Evolutionary conservation across 1,140 invertebrate species (phyloP), one percentile per base, ranked within the genome.

Genomic region (Pseudomyrmex cubaensis): DNA sequence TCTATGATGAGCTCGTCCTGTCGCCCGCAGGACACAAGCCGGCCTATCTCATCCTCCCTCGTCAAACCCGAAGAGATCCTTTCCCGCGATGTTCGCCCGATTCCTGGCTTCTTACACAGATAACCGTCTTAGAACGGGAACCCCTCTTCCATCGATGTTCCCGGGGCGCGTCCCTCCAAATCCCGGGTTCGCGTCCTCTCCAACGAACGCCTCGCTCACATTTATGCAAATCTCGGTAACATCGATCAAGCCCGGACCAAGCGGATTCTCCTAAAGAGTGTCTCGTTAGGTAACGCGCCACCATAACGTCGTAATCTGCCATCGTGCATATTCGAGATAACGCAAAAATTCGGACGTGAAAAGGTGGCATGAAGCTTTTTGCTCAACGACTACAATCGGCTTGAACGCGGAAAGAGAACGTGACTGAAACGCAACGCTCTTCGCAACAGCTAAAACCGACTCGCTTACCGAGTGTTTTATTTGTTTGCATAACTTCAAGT

Each of bases 171-270:
- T 62, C 20, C 48, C 15, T 12, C 46, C 57, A 59, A 73, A 50
- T 46, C n/a, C 10, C 48, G 8, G 20, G 7, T 63, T 54, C 15
- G 5, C 72, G 13, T 59, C 5, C 72, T 25, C 12, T 15, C n/a
- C 61, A 25, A 25, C 70, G 59, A 82, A 46, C 48, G n/a, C 25
- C 46, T 44, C 46, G 62, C 57, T 25, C 74, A 66, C 78, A 44
- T 73, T 82, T 82, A 82, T 82, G 78, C 78, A 82, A 82, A 82
- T 82, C 67, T 54, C n/a, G 48, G 25, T 73, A 56, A 62, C 69
- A 82, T 74, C 69, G 57, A 82, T 82, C 78, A 82, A 82, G n/a
- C 67, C 13, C 44, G 59, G 59, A 48, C 22, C 48, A 17, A 13
- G 50, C 74, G 15, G 12, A 15, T 46, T 25, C 20, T 4, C 50